Base-by-base conservation (phyloP, 2,888 invertebrate species). In the Zelleria hepariella region DNA sequence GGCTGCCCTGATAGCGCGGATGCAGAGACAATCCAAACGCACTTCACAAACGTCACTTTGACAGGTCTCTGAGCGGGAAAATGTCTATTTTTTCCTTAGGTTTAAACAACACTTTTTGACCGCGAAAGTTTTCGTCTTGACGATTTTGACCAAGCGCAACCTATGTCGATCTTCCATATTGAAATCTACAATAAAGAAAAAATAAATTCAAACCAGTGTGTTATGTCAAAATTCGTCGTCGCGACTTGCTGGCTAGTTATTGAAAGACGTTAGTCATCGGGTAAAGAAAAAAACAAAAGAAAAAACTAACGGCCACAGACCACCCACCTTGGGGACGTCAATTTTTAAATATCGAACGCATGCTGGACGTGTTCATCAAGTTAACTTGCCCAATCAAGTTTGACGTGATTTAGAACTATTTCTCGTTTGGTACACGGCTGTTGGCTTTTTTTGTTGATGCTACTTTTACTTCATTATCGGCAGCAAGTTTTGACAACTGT, bases 311-410 rank as follows among this genome's bases (percentile, higher is more conserved):
- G 71, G 72, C 74, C 73, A 71, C 58, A 69, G 87, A 86, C 87
- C 87, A 87, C 87, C 87, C 87, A 86, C 81, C 75, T 66, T n/a
- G 67, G 83, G 72, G 77, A 76, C 74, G 80, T 84, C 83, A 82
- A 82, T 80, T 78, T 42, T 78, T 76, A 69, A 80, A 80, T 72
- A 75, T 82, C 78, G 80, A 78, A 75, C 72, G 68, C 69, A 42
- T 15, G 32, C 32, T 42, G 32, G 80, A 77, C 84, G 82, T 86
- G 86, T 86, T 86, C 87, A 86, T 86, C 86, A 84, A 85, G 85
- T 86, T 86, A 84, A 85, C 76, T 82, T 86, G 86, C 86, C 86
- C 86, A 86, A 87, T 86, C 77, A 80, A 77, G 73, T 86, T 84
- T 83, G 87, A 87, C 87, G 80, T 86, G 85, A 86, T 86, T 82